phyloP scores from a whole-genome alignment of 2,888 invertebrate species.

The Lordiphosa fenestrarum region DNA sequence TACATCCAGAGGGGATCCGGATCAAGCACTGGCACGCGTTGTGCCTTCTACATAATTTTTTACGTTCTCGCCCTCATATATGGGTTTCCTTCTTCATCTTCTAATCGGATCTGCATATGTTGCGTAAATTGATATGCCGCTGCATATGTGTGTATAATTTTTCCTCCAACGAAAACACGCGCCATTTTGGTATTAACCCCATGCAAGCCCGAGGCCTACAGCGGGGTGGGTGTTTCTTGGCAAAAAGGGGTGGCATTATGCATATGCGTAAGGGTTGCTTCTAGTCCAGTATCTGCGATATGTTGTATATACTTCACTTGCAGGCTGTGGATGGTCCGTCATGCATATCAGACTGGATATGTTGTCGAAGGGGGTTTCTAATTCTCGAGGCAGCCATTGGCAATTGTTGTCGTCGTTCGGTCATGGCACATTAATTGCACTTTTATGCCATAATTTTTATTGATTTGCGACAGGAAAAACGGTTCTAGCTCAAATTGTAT shows the following conservation, averaged over 20 bases:
- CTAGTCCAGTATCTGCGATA: neutral
- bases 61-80: conserved; percentile 33
- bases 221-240: conserved; percentile 55
- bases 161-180: conserved; percentile 41
- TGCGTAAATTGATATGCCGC: conserved; percentile 66
- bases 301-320: conserved; percentile 1
- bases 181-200: conserved; percentile 69
- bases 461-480: conserved; percentile 37
- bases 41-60: conserved; percentile 31
- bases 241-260: conserved; percentile 51
- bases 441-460: conserved; percentile 62
- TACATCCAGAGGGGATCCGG: conserved; percentile 12
- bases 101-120: conserved; percentile 73
- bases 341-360: conserved; percentile 7
- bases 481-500: conserved; percentile 23
- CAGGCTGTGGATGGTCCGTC: conserved; percentile 7
- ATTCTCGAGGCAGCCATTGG: conserved; percentile 9
- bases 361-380: neutral
- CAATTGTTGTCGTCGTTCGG: conserved; percentile 20
- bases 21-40: conserved; percentile 43
- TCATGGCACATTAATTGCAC: conserved; percentile 65
- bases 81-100: conserved; percentile 18
- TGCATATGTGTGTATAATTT: conserved; percentile 45
- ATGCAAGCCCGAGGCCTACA: conserved; percentile 15
- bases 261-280: conserved; percentile 40